These are phyloP conservation scores for Leptocoma aspasia DNA, from an alignment of 2,113 vertebrate species.

Conservation along the genomic window DNA sequence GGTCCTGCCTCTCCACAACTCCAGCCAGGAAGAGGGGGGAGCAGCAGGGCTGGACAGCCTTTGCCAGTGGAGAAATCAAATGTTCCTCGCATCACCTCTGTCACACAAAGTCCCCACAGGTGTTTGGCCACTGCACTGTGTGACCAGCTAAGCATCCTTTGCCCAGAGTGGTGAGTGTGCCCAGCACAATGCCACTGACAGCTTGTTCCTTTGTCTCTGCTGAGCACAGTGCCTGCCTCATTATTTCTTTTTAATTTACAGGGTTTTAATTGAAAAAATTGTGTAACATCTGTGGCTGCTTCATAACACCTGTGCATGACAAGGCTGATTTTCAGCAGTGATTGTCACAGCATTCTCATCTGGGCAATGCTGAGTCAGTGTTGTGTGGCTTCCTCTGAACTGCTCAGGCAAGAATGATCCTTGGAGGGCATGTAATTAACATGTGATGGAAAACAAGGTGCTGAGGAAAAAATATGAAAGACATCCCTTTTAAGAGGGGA, in stretches of 20 bases:
- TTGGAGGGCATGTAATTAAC: background rate
- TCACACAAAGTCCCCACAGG: background rate
- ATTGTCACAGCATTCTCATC: background rate
- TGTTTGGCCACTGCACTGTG: background rate
- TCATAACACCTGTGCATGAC: slow-evolving; percentile 2
- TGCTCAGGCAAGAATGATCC: background rate
- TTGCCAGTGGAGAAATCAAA: background rate
- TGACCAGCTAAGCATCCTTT: background rate
- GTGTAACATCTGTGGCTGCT: slow-evolving; percentile 51
- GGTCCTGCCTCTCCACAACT: background rate
- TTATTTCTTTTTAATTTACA: slow-evolving; percentile 33
- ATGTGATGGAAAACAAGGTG: background rate
- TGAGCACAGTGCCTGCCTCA: background rate
- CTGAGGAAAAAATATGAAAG: background rate
- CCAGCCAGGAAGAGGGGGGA: background rate
- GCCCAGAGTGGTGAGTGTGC: background rate
- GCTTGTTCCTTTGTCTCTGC: background rate
- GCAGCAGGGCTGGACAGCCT: rapidly evolving
- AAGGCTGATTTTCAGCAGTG: background rate
- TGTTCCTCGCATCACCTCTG: background rate
- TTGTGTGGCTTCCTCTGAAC: background rate
- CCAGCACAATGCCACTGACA: background rate
- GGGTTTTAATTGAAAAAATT: slow-evolving; percentile 35
- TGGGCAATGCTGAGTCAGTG: background rate
- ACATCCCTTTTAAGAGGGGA: background rate